These are phyloP conservation scores for Troglohyphantes excavatus DNA, from an alignment of 2,888 invertebrate genomes.

Conservation along the genomic window DNA sequence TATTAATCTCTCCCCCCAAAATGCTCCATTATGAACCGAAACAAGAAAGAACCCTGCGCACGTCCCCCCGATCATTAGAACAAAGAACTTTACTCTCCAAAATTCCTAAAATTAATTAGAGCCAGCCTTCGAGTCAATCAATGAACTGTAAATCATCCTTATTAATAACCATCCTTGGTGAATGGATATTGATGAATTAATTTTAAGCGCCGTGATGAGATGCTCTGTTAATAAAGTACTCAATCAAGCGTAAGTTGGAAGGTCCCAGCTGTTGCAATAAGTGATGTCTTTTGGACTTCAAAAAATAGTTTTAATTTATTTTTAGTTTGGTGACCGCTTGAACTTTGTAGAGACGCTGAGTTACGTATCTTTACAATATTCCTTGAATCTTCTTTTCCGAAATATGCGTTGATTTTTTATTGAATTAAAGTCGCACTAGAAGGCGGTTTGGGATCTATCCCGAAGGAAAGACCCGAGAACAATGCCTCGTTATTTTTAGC, in stretches of 20 bases:
- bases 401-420: no score
- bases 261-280: constrained; percentile 28
- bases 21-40: not conserved
- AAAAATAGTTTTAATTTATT: not conserved
- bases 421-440: no score
- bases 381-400: no score
- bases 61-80: constrained; percentile 7
- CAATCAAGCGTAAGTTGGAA: constrained; percentile 7
- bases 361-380: not conserved
- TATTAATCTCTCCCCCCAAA: not conserved
- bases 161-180: constrained; percentile 48
- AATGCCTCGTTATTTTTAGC: no score
- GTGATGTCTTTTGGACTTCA: not conserved
- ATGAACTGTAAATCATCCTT: constrained; percentile 57
- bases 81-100: not conserved
- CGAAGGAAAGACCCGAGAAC: no score
- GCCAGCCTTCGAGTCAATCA: constrained; percentile 32
- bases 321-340: not conserved
- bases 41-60: not conserved
- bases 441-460: no score
- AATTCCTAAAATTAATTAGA: constrained; percentile 39
- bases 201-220: constrained; percentile 45
- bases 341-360: not conserved
- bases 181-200: constrained; percentile 62
- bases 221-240: constrained; percentile 34